Evolutionary conservation across 2,113 vertebrate species (phyloP), one percentile per base, ranked within the genome.

Genomic region (Xiphophorus hellerii): DNA sequence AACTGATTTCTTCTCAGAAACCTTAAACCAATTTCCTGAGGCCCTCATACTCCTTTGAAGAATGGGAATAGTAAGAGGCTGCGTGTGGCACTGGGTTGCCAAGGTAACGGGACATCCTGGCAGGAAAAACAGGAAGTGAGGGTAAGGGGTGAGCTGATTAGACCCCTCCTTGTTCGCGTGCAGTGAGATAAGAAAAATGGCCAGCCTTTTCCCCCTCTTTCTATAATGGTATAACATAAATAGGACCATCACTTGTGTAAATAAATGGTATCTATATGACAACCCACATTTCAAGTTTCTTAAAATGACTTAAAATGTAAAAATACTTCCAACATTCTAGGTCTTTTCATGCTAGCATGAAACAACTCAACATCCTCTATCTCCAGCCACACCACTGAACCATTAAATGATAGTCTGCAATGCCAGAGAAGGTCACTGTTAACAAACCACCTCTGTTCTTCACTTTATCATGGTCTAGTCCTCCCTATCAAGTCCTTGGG

Each of bases 101-200:
- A 66, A 88, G 87, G 89, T 83, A 82, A 93, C 73, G 85, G 86
- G 83, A 93, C 74, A 88, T 88, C 80, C 73, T 80, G 73, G 85
- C 83, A 84, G 81, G 79, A 93, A 93, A 93, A 94, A 94, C 94
- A 96, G 95, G 94, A 95, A 95, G 86, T 78, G 76, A 71, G 90
- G 78, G 82, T 73, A 87, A 88, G 83, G 83, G 90, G 79, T 12
- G 78, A 81, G 86, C 88, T 95, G 94, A 96, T 93, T 93, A 90
- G 92, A 90, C 88, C 87, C 85, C 89, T 88, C 91, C 86, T 88
- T 69, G 69, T 90, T 94, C 76, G 90, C 74, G 54, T 71, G 78
- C 76, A 11, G 10, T 22, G 1, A 84, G 88, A 92, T 90, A 92
- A 95, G 87, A 69, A 62, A 80, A 73, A 71, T 6, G 37, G 0